These are phyloP conservation scores for Lycophotia porphyrea DNA, from an alignment of 2,888 invertebrate genomes.

Conservation along the genomic window DNA sequence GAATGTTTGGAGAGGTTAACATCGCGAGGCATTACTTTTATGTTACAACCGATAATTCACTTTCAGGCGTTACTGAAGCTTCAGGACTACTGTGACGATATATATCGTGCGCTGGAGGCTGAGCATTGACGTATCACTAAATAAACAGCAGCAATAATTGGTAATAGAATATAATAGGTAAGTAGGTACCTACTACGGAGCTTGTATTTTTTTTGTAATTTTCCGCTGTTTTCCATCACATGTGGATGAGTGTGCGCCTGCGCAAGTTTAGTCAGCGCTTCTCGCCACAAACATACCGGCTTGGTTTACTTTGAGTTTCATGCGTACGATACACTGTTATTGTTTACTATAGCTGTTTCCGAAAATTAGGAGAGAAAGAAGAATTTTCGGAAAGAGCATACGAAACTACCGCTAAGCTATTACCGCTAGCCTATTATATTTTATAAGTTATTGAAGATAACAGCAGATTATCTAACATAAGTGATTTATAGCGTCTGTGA, in stretches of 20 bases:
- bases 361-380: neutral
- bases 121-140: neutral
- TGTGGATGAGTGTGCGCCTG: neutral
- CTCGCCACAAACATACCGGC: neutral
- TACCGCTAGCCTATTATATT: too few relatives aligned
- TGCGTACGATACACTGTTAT: neutral
- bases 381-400: too few relatives aligned
- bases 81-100: too few relatives aligned
- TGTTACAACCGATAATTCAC: neutral
- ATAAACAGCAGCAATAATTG: neutral
- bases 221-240: neutral
- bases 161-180: neutral
- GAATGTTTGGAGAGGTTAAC: neutral
- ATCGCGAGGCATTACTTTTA: neutral
- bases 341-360: neutral
- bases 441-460: too few relatives aligned
- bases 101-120: too few relatives aligned
- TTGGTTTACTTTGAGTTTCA: neutral
- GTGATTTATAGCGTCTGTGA: slow-evolving; percentile 14
- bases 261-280: neutral
- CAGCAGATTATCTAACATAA: slow-evolving; percentile 6
- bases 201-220: neutral
- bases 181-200: neutral
- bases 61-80: neutral
- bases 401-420: neutral